Evolutionary conservation across 1,140 invertebrate species (phyloP).

Genomic region (Platyura marginata): DNA sequence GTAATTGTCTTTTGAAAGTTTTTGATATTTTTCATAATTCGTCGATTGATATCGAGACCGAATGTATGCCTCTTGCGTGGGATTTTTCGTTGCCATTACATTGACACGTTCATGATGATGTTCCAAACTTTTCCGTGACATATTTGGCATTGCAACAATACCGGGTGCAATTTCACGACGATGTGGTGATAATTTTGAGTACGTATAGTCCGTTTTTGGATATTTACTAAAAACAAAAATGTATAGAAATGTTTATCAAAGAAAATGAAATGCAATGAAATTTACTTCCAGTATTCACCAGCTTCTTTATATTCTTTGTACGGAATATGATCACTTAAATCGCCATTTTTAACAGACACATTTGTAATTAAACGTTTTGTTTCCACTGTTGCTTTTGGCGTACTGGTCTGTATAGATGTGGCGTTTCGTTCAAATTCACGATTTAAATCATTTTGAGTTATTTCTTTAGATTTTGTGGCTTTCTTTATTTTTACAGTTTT

Average conservation of each 20-base stretch:
- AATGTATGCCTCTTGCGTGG: constrained; percentile 19
- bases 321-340: constrained; percentile 26
- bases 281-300: constrained; percentile 49
- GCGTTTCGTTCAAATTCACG: constrained; percentile 10
- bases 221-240: constrained; percentile 46
- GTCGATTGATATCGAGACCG: constrained; percentile 16
- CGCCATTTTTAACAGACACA: constrained; percentile 11
- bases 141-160: constrained; percentile 59
- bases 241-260: constrained; percentile 4
- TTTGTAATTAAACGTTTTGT: constrained; percentile 2
- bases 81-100: constrained; percentile 16
- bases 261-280: constrained; percentile 6
- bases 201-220: constrained; percentile 68
- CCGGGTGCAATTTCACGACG: constrained; percentile 57
- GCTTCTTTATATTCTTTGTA: constrained; percentile 38
- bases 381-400: constrained; percentile 3
- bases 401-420: constrained; percentile 4
- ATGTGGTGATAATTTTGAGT: constrained; percentile 51
- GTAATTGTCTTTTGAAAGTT: constrained; percentile 5
- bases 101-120: constrained; percentile 18
- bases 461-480: constrained; percentile 8
- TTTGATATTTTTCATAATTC: constrained; percentile 1
- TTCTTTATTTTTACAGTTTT: neutral
- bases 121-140: constrained; percentile 45
- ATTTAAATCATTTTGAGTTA: constrained; percentile 16